These are phyloP conservation scores for Saxicola maurus DNA, from an alignment of 2,797 vertebrate genomes.

Conservation along the genomic window DNA sequence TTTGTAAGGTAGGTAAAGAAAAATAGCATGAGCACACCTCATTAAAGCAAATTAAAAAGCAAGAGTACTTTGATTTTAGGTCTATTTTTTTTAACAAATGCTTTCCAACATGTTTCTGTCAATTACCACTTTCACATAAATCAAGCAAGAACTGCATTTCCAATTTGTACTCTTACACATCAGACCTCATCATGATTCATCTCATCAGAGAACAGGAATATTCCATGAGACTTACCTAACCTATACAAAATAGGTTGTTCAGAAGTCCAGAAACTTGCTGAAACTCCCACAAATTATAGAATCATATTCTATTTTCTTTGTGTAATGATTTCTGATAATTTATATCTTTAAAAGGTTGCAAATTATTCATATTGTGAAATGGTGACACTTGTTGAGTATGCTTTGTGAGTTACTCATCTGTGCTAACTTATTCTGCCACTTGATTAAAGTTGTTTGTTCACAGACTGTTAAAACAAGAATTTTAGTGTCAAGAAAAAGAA, in stretches of 20 bases:
- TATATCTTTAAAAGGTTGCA: not conserved
- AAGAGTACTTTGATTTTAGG: not conserved
- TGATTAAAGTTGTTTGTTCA: not conserved
- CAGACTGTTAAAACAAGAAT: not conserved
- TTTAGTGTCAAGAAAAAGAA: not conserved
- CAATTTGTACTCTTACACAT: not conserved
- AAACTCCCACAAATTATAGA: not conserved
- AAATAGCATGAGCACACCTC: not conserved
- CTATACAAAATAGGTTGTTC: not conserved
- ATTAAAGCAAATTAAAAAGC: not conserved
- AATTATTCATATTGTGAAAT: not conserved
- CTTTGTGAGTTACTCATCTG: not conserved
- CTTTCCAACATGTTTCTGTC: not conserved
- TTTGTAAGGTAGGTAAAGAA: not conserved
- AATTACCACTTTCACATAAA: not conserved
- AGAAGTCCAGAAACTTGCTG: not conserved
- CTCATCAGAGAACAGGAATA: not conserved
- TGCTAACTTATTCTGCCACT: not conserved
- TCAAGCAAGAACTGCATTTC: not conserved
- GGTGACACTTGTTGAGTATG: not conserved
- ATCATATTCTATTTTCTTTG: not conserved
- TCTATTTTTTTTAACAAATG: not conserved
- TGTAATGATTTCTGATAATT: not conserved
- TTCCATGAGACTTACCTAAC: not conserved
- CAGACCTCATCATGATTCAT: not conserved